Evolutionary conservation across 2,113 vertebrate genomes (phyloP).

Genomic region (Grallaria varia): DNA sequence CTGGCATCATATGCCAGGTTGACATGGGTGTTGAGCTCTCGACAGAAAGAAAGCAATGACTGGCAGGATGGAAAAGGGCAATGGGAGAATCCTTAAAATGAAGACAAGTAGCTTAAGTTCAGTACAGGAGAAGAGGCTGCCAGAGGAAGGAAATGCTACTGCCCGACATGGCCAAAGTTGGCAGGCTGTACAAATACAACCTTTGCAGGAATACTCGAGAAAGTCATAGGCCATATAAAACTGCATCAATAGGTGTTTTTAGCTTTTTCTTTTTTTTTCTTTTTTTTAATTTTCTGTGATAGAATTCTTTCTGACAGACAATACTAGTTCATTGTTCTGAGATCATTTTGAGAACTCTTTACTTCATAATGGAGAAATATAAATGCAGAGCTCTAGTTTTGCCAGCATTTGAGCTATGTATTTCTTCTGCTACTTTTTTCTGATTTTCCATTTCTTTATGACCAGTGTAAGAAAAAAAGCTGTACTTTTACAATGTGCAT

Average conservation of each 20-base stretch:
- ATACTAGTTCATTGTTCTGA: background rate
- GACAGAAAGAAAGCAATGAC: background rate
- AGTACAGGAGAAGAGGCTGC: background rate
- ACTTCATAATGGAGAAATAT: slow-evolving; percentile 12
- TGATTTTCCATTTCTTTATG: background rate
- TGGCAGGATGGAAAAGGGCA: slow-evolving; percentile 49
- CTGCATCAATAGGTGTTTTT: background rate
- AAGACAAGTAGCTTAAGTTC: background rate
- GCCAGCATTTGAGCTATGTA: background rate
- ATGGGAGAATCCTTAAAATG: background rate
- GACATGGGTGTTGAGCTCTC: slow-evolving; percentile 53
- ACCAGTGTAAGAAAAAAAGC: background rate
- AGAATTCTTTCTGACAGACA: slow-evolving; percentile 10
- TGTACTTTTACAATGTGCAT: background rate
- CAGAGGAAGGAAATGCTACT: background rate
- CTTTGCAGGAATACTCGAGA: background rate
- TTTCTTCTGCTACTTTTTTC: background rate
- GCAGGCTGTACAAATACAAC: background rate
- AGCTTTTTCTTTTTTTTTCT: background rate
- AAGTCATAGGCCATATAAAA: background rate
- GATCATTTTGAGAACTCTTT: slow-evolving; percentile 23
- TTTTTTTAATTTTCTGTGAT: background rate
- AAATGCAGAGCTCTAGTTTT: background rate
- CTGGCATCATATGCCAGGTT: slow-evolving; percentile 19
- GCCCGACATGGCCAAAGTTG: background rate